These are phyloP conservation scores for Heptranchias perlo DNA, from an alignment of 2,113 vertebrate species.

Conservation along the genomic window DNA sequence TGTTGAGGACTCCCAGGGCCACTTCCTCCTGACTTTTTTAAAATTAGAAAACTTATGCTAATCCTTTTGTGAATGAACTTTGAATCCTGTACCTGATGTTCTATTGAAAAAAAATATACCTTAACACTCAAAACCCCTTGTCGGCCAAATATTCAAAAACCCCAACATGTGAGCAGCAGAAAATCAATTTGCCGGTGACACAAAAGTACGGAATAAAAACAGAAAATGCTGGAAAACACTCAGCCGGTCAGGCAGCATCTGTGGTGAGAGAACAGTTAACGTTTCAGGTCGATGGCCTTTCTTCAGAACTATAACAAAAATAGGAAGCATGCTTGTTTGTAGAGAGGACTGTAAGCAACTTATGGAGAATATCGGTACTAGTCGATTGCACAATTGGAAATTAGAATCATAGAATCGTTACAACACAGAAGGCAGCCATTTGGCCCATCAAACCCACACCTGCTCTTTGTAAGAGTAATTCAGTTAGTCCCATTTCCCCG, in stretches of 20 bases:
- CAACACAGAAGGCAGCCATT: no score
- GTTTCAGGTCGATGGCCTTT: no score
- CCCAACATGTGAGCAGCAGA: neutral
- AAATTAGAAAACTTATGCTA: neutral
- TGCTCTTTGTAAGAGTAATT: no score
- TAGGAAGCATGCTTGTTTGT: no score
- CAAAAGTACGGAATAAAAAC: neutral
- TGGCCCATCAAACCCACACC: no score
- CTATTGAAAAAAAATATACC: neutral
- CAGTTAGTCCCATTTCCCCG: no score
- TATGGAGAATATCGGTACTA: no score
- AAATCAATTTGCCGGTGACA: neutral
- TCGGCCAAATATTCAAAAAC: neutral
- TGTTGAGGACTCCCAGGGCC: no score
- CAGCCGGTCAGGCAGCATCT: neutral
- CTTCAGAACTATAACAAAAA: no score
- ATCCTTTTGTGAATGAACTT: neutral
- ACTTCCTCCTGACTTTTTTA: no score
- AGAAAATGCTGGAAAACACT: neutral
- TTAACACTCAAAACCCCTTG: neutral
- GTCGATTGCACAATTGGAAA: neutral
- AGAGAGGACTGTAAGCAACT: neutral
- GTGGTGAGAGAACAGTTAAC: neutral
- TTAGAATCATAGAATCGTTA: no score
- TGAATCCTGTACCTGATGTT: neutral